Percentiles rank a stretch among this genome's conserved stretches.
phyloP scores from a whole-genome alignment of 1,140 invertebrate genomes.

The Apolygus lucorum region DNA sequence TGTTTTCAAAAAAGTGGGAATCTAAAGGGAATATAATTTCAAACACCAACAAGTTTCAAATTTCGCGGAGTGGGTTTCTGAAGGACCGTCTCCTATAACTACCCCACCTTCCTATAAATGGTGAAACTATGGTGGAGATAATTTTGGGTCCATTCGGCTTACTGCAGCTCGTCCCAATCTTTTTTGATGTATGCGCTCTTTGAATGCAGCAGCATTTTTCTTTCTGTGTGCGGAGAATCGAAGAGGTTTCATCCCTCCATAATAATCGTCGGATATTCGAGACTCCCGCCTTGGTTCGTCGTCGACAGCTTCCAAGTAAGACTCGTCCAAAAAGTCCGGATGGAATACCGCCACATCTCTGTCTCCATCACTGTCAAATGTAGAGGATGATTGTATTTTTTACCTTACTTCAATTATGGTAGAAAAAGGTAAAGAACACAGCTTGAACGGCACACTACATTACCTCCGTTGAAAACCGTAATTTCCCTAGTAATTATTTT shows the following conservation, averaged over 20 bases:
- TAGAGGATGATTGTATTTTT: too few species aligned
- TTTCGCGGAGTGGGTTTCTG: not conserved
- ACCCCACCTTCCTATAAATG: not conserved
- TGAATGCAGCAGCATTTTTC: not conserved
- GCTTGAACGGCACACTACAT: too few species aligned
- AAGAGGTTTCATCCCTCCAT: not conserved
- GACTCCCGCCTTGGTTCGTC: not conserved
- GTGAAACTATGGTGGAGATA: not conserved
- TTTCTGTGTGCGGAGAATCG: not conserved
- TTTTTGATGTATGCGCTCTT: not conserved
- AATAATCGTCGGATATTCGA: not conserved
- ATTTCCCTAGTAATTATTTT: too few species aligned
- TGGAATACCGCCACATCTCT: not conserved
- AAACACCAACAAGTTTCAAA: not conserved
- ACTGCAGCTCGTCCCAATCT: not conserved
- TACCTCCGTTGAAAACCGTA: too few species aligned
- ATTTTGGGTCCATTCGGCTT: not conserved
- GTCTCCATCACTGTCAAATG: too few species aligned
- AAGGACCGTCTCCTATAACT: not conserved
- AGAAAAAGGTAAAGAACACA: too few species aligned
- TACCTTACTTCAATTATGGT: too few species aligned
- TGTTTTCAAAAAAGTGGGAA: not conserved
- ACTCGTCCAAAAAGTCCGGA: conserved; percentile 1
- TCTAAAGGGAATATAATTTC: not conserved
- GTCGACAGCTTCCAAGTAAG: not conserved